Conservation (phyloP, 2,113 vertebrate genomes). For the Micronycteris hirsuta region DNA sequence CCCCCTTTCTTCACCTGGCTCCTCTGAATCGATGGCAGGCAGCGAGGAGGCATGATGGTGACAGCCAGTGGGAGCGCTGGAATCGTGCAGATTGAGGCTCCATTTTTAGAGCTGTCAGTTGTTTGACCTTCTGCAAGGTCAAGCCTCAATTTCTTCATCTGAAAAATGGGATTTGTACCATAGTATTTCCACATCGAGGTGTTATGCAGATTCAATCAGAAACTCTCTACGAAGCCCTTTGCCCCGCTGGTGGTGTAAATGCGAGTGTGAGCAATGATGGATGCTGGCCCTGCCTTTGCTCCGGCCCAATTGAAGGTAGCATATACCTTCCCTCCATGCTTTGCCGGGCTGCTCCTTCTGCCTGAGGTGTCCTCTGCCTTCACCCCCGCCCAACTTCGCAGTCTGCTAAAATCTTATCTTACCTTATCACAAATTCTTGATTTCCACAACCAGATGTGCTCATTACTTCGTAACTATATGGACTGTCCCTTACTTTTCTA, state of each 20-base stretch:
- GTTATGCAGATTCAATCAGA: background rate
- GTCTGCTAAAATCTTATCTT: background rate
- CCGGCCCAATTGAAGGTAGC: too few relatives aligned
- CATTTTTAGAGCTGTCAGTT: background rate
- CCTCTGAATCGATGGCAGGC: background rate
- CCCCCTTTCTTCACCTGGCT: background rate
- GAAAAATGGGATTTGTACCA: background rate
- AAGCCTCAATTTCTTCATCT: background rate
- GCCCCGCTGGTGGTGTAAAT: background rate
- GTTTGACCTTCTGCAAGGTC: background rate
- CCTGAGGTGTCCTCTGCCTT: background rate
- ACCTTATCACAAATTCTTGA: background rate
- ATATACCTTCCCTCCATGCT: background rate
- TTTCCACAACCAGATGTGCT: background rate
- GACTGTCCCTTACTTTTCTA: background rate
- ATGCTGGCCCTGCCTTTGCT: background rate
- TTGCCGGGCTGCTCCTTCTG: background rate
- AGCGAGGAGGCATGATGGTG: fast-evolving
- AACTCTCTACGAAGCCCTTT: background rate
- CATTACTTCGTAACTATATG: background rate
- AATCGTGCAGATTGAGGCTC: background rate
- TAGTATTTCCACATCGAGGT: background rate
- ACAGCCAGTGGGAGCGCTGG: background rate
- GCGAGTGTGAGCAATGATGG: background rate
- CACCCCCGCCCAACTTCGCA: too few relatives aligned